Base-by-base conservation (phyloP, 2,113 vertebrate genomes). In the Saccopteryx leptura region DNA sequence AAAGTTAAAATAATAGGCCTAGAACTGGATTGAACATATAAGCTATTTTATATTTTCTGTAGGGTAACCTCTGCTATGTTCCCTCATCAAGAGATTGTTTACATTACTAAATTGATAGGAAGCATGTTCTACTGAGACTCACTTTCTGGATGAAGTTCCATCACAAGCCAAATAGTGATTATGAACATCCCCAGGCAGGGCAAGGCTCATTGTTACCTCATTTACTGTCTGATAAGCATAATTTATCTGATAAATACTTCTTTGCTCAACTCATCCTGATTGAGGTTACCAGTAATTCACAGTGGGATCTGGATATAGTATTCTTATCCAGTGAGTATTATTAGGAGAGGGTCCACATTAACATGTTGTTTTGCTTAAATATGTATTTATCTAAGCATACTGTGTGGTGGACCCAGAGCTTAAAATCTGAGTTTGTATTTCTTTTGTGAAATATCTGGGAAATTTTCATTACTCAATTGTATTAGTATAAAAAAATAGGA, bases 131-230 rank as follows among this genome's bases (percentile, higher is more conserved):
- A 26, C 48, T 90, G 71, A 94, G 61, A 95, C 1, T 93, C 24
- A 79, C 7, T 95, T 88, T 84, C 54, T 76, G 21, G 28, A 78
- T 66, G 39, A 95, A 96, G 66, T 24, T 24, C 9, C 85, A 33
- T 88, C 61, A 81, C 23, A 82, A 68, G 61, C 23, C 28, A 80
- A 78, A 90, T 79, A 93, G 63, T 88, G 48, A 80, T 76, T 76
- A 90, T 68, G 48, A 71, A 13, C 65, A 54, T 58, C 78, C 26
- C 46, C 66, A 65, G 18, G 33, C 21, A 63, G 68, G 58, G 48
- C 7, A 46, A 56, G 52, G n/a, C 24, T 94, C 68, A n/a, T 18
- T 56, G 50, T 48, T 84, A 80, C 54, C 17, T 87, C 75, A 76
- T 90, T 93, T 91, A 69, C 31, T 76, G 9, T 66, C 69, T 76